phyloP scores from a whole-genome alignment of 2,888 invertebrate genomes.

The Tryphoninae sp. region DNA sequence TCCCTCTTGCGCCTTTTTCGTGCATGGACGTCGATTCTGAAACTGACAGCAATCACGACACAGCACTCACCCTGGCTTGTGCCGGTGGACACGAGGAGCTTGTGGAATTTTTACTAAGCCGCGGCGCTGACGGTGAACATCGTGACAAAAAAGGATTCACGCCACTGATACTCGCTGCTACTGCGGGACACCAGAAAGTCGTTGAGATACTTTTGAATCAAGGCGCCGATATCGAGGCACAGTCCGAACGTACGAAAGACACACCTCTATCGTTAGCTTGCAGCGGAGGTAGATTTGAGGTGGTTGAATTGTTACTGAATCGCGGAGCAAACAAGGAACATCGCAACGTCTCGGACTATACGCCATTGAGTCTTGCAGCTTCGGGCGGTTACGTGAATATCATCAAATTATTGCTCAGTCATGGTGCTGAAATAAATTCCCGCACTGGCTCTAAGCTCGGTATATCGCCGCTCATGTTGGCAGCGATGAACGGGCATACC shows the following conservation, averaged over 20 bases:
- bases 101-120: slow-evolving; percentile 93
- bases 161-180: slow-evolving; percentile 97
- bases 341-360: slow-evolving; percentile 99
- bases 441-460: slow-evolving; percentile 98
- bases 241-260: slow-evolving; percentile 99
- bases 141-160: slow-evolving; percentile 99
- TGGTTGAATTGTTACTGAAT: slow-evolving; percentile 94
- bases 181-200: slow-evolving; percentile 95
- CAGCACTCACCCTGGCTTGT: slow-evolving; percentile 97
- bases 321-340: slow-evolving; percentile 98
- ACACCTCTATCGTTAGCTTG: slow-evolving; percentile 98
- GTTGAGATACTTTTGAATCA: slow-evolving; percentile 96
- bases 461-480: slow-evolving; percentile 99
- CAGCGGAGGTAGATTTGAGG: slow-evolving; percentile 97
- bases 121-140: slow-evolving; percentile 98
- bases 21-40: slow-evolving; percentile 97
- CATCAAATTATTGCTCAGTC: slow-evolving; percentile 94
- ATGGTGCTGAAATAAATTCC: slow-evolving; percentile 99
- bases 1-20: slow-evolving; percentile 84
- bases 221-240: slow-evolving; percentile 98
- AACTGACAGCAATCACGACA: slow-evolving; percentile 99
- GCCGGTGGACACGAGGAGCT: slow-evolving; percentile 98
- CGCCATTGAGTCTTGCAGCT: slow-evolving; percentile 98
- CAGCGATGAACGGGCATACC: slow-evolving; percentile 99
- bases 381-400: slow-evolving; percentile 99